Conservation (phyloP, 1,140 invertebrate genomes). For the Ridgeia piscesae region DNA sequence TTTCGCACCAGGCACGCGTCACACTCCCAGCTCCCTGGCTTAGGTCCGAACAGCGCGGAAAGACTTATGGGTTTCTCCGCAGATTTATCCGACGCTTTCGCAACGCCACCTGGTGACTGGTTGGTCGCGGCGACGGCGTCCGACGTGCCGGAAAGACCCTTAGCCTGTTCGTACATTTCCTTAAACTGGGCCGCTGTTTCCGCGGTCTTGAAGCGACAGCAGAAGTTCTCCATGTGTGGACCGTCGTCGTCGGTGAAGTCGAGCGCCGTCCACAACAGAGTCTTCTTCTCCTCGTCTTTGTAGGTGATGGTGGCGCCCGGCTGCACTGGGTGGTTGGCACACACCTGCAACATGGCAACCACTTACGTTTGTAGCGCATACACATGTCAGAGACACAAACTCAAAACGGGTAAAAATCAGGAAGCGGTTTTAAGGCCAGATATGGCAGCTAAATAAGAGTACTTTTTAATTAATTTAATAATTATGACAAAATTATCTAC, state of each 20-base stretch:
- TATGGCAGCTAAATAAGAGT: too few relatives aligned
- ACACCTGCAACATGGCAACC: constrained; percentile 40
- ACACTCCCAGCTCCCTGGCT: constrained; percentile 80
- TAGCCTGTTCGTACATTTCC: constrained; percentile 38
- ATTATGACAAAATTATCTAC: too few relatives aligned
- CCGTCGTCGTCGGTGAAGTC: constrained; percentile 79
- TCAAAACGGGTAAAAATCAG: too few relatives aligned
- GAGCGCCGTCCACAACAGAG: constrained; percentile 41
- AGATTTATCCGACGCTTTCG: background rate
- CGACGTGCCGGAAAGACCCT: background rate
- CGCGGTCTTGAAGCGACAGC: constrained; percentile 76
- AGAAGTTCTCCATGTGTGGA: constrained; percentile 72
- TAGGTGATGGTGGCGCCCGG: constrained; percentile 40
- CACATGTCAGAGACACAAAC: too few relatives aligned
- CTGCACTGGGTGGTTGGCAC: constrained; percentile 57
- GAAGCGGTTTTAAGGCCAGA: too few relatives aligned
- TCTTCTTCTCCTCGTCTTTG: constrained; percentile 11
- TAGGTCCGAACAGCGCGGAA: constrained; percentile 67
- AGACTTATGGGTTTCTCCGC: constrained; percentile 33
- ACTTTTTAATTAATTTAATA: too few relatives aligned
- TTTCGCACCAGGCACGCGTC: constrained; percentile 75
- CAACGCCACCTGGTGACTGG: background rate
- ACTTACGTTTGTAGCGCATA: too few relatives aligned
- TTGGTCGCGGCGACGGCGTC: background rate
- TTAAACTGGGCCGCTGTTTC: constrained; percentile 65